These are phyloP conservation scores for Calyptomena viridis DNA, from an alignment of 2,113 vertebrate species.

Conservation along the genomic window DNA sequence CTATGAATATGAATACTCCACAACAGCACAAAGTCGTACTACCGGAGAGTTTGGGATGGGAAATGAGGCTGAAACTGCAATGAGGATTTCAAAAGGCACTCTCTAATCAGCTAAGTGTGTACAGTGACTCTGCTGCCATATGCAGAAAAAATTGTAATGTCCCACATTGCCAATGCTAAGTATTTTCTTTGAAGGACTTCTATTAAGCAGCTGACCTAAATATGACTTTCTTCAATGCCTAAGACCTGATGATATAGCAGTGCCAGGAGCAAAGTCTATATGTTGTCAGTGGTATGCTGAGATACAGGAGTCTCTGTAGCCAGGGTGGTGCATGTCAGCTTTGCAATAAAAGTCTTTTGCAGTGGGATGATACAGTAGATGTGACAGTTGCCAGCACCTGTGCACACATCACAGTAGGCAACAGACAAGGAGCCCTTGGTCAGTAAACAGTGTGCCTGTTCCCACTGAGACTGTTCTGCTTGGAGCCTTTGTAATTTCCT, in stretches of 20 bases:
- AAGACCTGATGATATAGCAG: background rate
- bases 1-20: background rate
- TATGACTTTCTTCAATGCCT: background rate
- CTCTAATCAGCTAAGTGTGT: too few relatives aligned
- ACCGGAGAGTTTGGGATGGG: background rate
- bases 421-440: background rate
- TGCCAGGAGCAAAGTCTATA: background rate
- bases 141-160: background rate
- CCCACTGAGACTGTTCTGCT: background rate
- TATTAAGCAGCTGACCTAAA: background rate
- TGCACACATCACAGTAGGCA: background rate
- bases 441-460: accelerated
- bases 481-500: background rate
- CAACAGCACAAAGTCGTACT: background rate
- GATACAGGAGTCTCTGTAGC: background rate
- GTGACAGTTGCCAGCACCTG: background rate
- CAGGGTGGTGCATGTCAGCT: background rate
- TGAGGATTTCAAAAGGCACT: background rate
- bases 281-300: background rate
- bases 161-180: background rate
- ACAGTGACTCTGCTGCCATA: accelerated
- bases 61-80: background rate
- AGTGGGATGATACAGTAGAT: background rate
- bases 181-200: background rate
- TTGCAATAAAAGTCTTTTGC: background rate